phyloP scores from a whole-genome alignment of 2,888 invertebrate species.

The Ormyrus nitidulus region DNA sequence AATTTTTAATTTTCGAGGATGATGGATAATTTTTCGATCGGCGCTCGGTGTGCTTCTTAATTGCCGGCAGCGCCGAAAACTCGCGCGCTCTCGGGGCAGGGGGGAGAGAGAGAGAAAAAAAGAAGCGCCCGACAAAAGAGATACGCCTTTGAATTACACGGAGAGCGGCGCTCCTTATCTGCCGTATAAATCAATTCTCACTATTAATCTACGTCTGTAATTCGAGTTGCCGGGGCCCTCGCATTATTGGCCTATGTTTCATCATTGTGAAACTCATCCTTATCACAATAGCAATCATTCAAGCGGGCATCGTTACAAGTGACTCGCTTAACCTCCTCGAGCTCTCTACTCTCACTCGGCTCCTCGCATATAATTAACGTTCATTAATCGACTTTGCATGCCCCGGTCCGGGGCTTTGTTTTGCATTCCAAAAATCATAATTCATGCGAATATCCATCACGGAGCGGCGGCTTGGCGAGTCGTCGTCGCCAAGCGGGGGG shows the following conservation, averaged over 20 bases:
- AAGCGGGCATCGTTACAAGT: conserved; percentile 42
- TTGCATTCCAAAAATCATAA: conserved; percentile 54
- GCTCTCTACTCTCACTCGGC: neutral
- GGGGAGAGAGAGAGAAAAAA: conserved; percentile 53
- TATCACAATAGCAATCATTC: conserved; percentile 53
- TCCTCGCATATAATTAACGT: conserved; percentile 55
- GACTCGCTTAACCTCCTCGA: conserved; percentile 42
- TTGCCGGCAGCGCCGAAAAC: conserved; percentile 34
- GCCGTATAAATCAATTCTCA: conserved; percentile 53
- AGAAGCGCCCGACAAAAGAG: conserved; percentile 37
- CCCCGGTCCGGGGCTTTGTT: neutral
- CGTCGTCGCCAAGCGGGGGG: conserved; percentile 31
- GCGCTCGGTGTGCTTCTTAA: conserved; percentile 16
- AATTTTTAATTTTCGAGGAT: too few relatives aligned
- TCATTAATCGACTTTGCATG: conserved; percentile 51
- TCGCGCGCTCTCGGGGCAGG: neutral
- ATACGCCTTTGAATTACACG: conserved; percentile 51
- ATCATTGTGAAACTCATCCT: conserved; percentile 56
- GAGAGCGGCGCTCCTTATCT: conserved; percentile 44
- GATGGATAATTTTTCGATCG: too few relatives aligned
- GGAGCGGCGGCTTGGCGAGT: neutral
- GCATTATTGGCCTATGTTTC: conserved; percentile 43
- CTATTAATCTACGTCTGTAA: conserved; percentile 56
- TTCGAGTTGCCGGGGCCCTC: conserved; percentile 33
- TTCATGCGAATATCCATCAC: conserved; percentile 54